phyloP scores from a whole-genome alignment of 2,113 vertebrate genomes.

The Apistogramma diplotaenia region DNA sequence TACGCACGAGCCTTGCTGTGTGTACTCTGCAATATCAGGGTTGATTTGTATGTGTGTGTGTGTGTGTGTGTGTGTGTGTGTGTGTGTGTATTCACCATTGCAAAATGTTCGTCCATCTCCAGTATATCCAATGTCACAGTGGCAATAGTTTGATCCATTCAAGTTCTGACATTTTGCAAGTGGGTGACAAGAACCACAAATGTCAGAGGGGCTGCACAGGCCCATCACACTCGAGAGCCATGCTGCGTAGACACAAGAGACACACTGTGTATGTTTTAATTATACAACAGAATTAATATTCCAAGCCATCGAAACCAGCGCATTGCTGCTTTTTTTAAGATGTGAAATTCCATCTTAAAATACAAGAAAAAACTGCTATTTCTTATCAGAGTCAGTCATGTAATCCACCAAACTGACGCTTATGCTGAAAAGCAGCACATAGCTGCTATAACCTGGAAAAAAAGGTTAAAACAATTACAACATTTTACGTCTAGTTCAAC shows the following conservation, averaged over 20 bases:
- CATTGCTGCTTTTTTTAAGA: not conserved
- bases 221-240: slow-evolving; percentile 77
- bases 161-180: slow-evolving; percentile 58
- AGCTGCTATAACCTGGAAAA: not conserved
- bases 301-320: not conserved
- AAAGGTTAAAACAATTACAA: not conserved
- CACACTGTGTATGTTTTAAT: not conserved
- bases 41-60: not conserved
- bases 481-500: not conserved
- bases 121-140: slow-evolving; percentile 71
- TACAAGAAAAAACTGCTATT: not conserved
- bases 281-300: not conserved
- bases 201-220: slow-evolving; percentile 66
- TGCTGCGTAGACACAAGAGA: slow-evolving; percentile 55
- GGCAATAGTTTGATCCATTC: slow-evolving; percentile 62
- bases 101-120: slow-evolving; percentile 73
- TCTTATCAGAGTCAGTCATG: not conserved
- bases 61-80: not conserved
- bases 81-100: slow-evolving; percentile 62
- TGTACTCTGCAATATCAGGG: not conserved
- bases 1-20: not conserved
- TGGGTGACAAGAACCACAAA: slow-evolving; percentile 68
- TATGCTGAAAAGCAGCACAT: not conserved
- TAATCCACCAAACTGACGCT: not conserved
- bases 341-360: not conserved